phyloP scores from a whole-genome alignment of 1,140 invertebrate genomes.

The Thaumatotibia leucotreta region DNA sequence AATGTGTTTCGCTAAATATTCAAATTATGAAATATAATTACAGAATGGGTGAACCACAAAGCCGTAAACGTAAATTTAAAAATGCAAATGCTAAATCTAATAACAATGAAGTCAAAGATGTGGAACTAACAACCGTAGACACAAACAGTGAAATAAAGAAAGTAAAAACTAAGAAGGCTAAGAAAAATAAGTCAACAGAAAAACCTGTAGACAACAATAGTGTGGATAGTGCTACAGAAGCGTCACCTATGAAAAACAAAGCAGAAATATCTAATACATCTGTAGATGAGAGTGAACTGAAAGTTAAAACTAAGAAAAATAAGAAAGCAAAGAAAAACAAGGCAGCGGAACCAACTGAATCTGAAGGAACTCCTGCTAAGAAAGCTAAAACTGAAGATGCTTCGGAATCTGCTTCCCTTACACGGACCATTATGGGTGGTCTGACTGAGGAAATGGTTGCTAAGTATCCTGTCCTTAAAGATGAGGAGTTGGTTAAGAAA shows the following conservation, averaged over 20 bases:
- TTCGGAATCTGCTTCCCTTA: not conserved
- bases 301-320: not conserved
- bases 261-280: not conserved
- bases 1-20: not conserved
- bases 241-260: not conserved
- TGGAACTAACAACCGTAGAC: not conserved
- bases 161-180: not conserved
- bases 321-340: not conserved
- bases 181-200: not conserved
- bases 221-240: not conserved
- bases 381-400: not conserved
- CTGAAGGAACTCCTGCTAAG: not conserved
- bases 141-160: not conserved
- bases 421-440: not conserved
- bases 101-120: not conserved
- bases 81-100: not conserved
- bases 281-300: not conserved
- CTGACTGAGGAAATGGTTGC: constrained; percentile 25
- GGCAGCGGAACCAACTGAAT: not conserved
- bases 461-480: constrained; percentile 48
- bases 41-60: not conserved
- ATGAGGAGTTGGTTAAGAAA: constrained; percentile 41
- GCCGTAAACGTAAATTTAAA: not conserved
- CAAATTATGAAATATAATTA: not conserved
- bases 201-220: not conserved